Conservation (phyloP, 2,113 vertebrate genomes). For the Ornithorhynchus anatinus region DNA sequence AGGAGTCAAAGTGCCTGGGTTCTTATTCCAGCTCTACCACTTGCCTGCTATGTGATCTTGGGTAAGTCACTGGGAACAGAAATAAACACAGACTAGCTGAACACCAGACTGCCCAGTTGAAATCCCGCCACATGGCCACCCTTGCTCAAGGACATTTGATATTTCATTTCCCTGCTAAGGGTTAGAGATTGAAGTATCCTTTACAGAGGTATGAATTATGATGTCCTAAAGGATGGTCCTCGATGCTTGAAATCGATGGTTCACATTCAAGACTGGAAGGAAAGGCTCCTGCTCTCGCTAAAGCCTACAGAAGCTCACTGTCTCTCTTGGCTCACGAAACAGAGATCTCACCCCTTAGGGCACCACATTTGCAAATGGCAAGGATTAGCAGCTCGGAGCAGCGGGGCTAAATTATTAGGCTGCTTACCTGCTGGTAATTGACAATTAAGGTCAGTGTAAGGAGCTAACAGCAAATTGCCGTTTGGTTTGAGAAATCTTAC, state of each 20-base stretch:
- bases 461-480: constrained; percentile 47
- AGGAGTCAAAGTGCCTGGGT: too few relatives aligned
- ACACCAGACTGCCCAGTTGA: too few relatives aligned
- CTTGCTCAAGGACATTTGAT: constrained; percentile 4
- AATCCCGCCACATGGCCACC: too few relatives aligned
- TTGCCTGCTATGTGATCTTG: too few relatives aligned
- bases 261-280: constrained; percentile 7
- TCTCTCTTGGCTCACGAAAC: constrained; percentile 59
- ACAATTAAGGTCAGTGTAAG: constrained; percentile 50
- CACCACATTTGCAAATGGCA: constrained; percentile 52
- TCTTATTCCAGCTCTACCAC: too few relatives aligned
- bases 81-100: too few relatives aligned
- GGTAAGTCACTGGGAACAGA: too few relatives aligned
- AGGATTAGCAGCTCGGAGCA: constrained; percentile 32
- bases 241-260: constrained; percentile 42
- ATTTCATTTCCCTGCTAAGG: constrained; percentile 36
- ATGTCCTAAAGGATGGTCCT: constrained; percentile 41
- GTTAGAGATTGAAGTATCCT: background rate
- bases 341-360: constrained; percentile 49
- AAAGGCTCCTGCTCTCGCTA: constrained; percentile 14
- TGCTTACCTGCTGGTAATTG: constrained; percentile 67
- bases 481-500: constrained; percentile 56
- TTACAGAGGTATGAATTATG: constrained; percentile 43
- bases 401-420: constrained; percentile 7
- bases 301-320: constrained; percentile 36